These are phyloP conservation scores for Chiridota heheva DNA, from an alignment of 35 echinoderm and acorn worm genomes.

Conservation along the genomic window DNA sequence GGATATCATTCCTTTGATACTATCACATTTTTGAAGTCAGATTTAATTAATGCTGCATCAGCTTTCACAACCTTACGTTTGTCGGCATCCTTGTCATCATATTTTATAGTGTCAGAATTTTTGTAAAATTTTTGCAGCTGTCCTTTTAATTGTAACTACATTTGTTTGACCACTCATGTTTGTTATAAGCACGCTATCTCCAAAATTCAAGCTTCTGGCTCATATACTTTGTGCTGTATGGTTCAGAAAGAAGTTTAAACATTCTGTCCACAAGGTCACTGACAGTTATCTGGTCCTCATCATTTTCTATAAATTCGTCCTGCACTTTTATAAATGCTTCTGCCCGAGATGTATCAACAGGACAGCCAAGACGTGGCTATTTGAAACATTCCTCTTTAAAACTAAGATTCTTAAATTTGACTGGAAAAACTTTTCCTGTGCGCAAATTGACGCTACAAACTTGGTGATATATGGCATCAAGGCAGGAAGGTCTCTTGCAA, in stretches of 20 bases:
- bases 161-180: background rate
- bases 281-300: slow-evolving; percentile 29
- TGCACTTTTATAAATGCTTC: background rate
- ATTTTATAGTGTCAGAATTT: background rate
- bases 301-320: slow-evolving; percentile 20
- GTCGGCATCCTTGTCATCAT: background rate
- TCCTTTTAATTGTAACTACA: background rate
- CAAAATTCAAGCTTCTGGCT: background rate
- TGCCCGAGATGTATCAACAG: background rate
- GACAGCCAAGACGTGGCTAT: background rate
- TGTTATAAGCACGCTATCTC: background rate
- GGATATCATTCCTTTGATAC: background rate
- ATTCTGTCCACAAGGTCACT: slow-evolving; percentile 10
- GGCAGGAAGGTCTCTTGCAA: background rate
- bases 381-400: background rate
- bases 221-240: background rate
- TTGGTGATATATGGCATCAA: slow-evolving; percentile 17
- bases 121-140: background rate
- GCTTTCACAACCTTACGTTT: no score
- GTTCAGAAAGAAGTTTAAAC: background rate
- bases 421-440: background rate
- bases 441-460: slow-evolving; percentile 15
- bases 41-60: background rate
- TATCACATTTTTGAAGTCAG: slow-evolving; percentile 11
- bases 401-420: background rate